Base-by-base conservation (phyloP, 2,113 vertebrate species). In the Leptosomus discolor region DNA sequence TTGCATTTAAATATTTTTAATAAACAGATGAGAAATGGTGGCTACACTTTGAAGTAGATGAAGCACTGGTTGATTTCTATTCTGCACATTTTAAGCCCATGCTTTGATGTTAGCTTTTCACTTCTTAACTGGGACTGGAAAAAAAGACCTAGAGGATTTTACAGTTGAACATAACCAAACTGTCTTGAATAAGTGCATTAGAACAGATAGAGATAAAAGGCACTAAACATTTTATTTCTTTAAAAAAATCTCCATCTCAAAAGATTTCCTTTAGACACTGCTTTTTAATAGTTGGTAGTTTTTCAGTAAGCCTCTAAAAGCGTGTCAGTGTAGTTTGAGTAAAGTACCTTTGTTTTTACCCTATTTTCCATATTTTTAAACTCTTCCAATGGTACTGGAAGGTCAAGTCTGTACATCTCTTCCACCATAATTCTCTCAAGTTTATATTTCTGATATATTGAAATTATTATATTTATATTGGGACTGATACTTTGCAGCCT, bases 131-230 rank as follows among this genome's bases (percentile, higher is more conserved):
- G 95, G 85, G 67, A 92, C 89, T 94, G 93, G 65, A 63, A 74
- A 94, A 80, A 95, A 92, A 94, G 74, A 96, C 87, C 82, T 85
- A 88, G 92, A 97, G 94, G 95, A 97, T 97, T 98, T 98, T 97
- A 97, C 93, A 97, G 76, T 96, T 94, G 96, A 97, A 98, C 92
- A 96, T 97, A 97, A 96, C 97, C 97, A 97, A 94, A 92, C 89
- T 74, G 95, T 98, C 97, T 97, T 97, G 94, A 98, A 97, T 98
- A 97, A 97, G 95, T 96, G 85, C 96, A 98, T 97, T 97, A 96
- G 97, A 97, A 95, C 93, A 97, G 97, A 97, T 50, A 96, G 92
- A 32, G 79, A 98, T 97, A 97, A 98, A 98, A 97, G 96, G 95
- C 93, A 76, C 92, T 97, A 78, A 58, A 78, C 96, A 94, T 92